phyloP scores from a whole-genome alignment of 2,113 vertebrate species.

The Halichoeres trimaculatus region DNA sequence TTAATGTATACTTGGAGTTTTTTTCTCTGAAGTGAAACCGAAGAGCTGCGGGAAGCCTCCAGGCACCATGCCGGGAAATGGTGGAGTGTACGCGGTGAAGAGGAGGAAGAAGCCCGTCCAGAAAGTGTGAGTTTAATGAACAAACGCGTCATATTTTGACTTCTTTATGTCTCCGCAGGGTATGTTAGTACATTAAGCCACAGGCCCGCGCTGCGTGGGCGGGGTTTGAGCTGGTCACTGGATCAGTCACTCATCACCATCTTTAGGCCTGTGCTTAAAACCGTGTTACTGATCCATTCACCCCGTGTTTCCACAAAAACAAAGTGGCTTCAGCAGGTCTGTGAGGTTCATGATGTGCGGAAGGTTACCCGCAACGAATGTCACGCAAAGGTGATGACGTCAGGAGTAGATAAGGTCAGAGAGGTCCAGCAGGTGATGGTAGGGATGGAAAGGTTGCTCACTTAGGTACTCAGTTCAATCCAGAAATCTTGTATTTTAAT shows the following conservation, averaged over 20 bases:
- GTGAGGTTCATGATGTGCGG: not conserved
- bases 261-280: not conserved
- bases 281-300: not conserved
- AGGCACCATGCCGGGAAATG: constrained; percentile 46
- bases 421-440: constrained; percentile 7
- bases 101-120: constrained; percentile 63
- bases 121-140: constrained; percentile 39
- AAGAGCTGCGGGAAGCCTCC: not conserved
- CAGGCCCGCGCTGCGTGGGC: not conserved
- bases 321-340: not conserved
- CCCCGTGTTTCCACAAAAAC: not conserved
- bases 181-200: not conserved
- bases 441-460: not conserved
- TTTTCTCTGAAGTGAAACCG: not conserved
- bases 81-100: constrained; percentile 46
- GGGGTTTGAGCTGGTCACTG: not conserved
- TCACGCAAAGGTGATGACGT: constrained; percentile 2
- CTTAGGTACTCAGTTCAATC: not conserved
- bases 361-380: not conserved
- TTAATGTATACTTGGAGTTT: not conserved
- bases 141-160: not conserved
- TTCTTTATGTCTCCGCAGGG: not conserved
- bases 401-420: not conserved
- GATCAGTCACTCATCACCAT: not conserved
- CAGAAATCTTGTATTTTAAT: too few species aligned